A percentile compares a stretch with the other conserved stretches of the same genome.
Conservation (phyloP, 2,888 invertebrate species). For the Pecten maximus region DNA sequence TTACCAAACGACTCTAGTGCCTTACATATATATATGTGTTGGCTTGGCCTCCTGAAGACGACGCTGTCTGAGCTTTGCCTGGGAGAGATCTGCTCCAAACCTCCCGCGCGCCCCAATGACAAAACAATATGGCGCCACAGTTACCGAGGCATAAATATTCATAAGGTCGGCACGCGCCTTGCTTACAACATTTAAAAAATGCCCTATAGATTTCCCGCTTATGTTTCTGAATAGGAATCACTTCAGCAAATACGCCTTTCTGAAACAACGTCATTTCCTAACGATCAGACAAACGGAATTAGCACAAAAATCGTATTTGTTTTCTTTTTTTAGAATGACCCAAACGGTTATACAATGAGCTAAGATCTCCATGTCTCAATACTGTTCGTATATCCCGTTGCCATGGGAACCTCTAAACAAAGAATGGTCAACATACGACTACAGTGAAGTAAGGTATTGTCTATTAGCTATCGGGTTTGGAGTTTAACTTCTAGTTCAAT, state of each 20-base stretch:
- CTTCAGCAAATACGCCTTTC: neutral
- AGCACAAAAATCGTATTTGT: neutral
- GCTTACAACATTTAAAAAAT: neutral
- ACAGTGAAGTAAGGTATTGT: too few relatives aligned
- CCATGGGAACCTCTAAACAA: neutral
- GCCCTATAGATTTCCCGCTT: neutral
- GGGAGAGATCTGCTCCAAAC: neutral
- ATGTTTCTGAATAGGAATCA: neutral
- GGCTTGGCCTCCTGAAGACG: neutral
- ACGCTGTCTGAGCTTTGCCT: neutral
- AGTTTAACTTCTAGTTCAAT: too few relatives aligned
- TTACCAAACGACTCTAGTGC: too few relatives aligned
- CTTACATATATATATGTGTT: neutral
- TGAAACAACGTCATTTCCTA: neutral
- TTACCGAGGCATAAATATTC: neutral
- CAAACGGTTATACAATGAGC: neutral
- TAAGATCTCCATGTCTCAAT: neutral
- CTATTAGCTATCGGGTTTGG: too few relatives aligned
- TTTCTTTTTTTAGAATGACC: neutral
- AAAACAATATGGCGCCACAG: slow-evolving; percentile 20
- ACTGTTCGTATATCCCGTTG: neutral
- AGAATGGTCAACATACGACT: neutral
- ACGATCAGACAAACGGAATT: neutral
- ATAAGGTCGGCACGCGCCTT: neutral
- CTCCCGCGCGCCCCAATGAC: neutral